phyloP scores from a whole-genome alignment of 2,797 vertebrate genomes.

The Muscicapa striata region DNA sequence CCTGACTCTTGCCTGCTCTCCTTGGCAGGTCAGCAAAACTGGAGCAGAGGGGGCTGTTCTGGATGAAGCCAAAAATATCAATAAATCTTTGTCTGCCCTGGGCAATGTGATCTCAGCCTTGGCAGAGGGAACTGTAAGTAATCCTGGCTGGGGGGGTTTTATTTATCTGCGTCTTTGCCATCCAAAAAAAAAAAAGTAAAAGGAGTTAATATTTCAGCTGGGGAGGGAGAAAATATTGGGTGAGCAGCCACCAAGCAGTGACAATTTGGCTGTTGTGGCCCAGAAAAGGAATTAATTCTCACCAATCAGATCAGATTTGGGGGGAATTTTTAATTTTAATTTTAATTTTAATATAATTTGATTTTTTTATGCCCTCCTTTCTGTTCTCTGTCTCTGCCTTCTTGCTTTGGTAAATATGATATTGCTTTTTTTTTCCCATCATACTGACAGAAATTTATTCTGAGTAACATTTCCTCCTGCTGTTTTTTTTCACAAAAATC shows the following conservation, averaged over 20 bases:
- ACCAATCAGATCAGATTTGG: no score
- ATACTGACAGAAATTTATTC: background rate
- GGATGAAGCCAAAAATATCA: slow-evolving; percentile 98
- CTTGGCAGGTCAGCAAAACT: slow-evolving; percentile 92
- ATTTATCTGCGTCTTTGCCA: background rate
- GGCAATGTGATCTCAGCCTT: slow-evolving; percentile 94
- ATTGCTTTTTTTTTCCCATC: background rate
- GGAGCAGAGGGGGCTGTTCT: slow-evolving; percentile 93
- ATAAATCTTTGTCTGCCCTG: slow-evolving; percentile 94
- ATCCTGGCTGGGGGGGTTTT: background rate
- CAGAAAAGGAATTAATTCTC: no score
- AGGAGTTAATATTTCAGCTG: background rate
- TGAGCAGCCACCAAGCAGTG: background rate
- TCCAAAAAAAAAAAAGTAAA: background rate
- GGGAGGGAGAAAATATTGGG: no score
- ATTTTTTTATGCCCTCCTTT: background rate
- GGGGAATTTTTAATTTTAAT: background rate
- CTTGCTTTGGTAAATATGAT: background rate
- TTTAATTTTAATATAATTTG: background rate
- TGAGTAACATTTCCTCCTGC: background rate
- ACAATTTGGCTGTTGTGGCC: background rate
- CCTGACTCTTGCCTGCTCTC: slow-evolving; percentile 39
- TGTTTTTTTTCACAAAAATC: background rate
- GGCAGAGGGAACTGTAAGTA: slow-evolving; percentile 93
- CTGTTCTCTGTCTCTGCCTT: background rate